Conservation (phyloP, 2,888 invertebrate species). For the Lasiommata megera region DNA sequence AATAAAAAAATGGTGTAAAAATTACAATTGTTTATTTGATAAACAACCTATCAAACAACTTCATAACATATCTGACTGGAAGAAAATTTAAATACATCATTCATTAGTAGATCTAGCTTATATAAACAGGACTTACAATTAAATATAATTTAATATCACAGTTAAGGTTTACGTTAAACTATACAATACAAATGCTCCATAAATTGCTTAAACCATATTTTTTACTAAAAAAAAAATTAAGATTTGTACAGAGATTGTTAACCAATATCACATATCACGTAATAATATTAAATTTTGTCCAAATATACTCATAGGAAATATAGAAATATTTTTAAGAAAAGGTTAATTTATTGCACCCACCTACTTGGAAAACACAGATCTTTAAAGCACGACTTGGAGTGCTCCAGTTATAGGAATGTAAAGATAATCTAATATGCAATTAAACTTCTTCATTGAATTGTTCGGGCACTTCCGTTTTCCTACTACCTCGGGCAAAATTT, state of each 20-base stretch:
- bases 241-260: constrained; percentile 17
- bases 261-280: constrained; percentile 16
- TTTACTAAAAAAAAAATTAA: constrained; percentile 3
- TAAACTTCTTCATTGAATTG: neutral
- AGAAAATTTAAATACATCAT: constrained; percentile 50
- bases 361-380: constrained; percentile 1
- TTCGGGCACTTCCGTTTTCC: neutral
- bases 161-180: constrained; percentile 38
- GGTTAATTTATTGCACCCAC: constrained; percentile 20
- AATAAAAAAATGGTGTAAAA: constrained; percentile 2
- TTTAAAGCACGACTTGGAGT: neutral
- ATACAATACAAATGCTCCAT: constrained; percentile 22
- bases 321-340: neutral
- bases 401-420: constrained; percentile 20
- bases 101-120: constrained; percentile 43
- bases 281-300: neutral
- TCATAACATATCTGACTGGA: constrained; percentile 62
- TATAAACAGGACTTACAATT: constrained; percentile 41
- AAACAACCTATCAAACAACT: constrained; percentile 69
- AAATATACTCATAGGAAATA: neutral
- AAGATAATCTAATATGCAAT: constrained; percentile 3
- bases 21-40: constrained; percentile 66
- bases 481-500: constrained; percentile 88
- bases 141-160: constrained; percentile 70
- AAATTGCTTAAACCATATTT: neutral